Base-by-base conservation (phyloP, 2,888 invertebrate genomes). In the Oasisia sp. region DNA sequence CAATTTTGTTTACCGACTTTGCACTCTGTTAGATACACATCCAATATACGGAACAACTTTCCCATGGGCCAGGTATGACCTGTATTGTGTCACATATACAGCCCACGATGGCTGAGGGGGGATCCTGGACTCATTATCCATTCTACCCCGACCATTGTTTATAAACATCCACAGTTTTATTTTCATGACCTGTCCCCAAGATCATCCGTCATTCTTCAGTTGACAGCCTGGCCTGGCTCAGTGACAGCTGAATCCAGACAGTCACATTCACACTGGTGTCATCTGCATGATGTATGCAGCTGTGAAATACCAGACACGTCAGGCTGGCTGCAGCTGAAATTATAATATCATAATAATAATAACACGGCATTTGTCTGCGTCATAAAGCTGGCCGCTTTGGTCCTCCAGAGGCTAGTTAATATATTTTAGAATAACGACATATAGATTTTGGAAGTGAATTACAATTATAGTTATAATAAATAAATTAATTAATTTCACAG, bases 121-220 rank as follows among this genome's bases (percentile, higher is more conserved):
- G 27, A 74, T 27, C 5, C 74, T 74, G 74, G n/a, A 74, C 74
- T 74, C 74, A 7, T 50, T 74, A 74, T 74, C 74, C 74, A 74
- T 19, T 74, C n/a, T 74, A 19, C 27, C 74, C 27, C 3, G 74
- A 27, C 74, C 27, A 74, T 74, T 74, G 74, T 74, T 74, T 74
- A 74, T 74, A 74, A 74, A 74, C 74, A 74, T 74, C 27, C 74
- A 74, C 74, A 74, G 27, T 74, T 74, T 74, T 74, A 74, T 74
- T 74, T 74, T 74, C 74, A 74, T 74, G 74, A 74, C 27, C 74
- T 74, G 74, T 74, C 27, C 27, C 74, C 74, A 5, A 7, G 74
- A n/a, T 74, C 74, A 74, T 74, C 74, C 27, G 74, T 74, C 74
- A 27, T 74, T 74, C 74, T 74, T 0, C 7, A 74, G 19, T 19